Base-by-base conservation (phyloP, 2,113 vertebrate genomes). In the Mustela lutreola region DNA sequence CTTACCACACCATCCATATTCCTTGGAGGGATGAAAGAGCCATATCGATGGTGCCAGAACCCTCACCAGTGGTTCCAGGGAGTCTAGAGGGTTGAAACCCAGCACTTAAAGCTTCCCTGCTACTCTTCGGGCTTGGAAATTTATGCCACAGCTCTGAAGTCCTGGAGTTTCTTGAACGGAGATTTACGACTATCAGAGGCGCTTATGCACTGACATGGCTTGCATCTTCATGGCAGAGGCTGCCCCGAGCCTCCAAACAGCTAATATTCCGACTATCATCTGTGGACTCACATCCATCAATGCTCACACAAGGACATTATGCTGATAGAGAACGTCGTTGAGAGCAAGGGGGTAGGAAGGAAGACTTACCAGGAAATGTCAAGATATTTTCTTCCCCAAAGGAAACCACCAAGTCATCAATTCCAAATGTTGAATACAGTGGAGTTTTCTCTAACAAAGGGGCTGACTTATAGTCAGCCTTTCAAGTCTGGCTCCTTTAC, bases 71-170 rank as follows among this genome's bases (percentile, higher is more conserved):
- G 91, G 85, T 95, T 92, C 94, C 95, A 94, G 65, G 9, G 79
- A 94, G 87, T 91, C 79, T 73, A 7, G 19, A 58, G 91, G 53
- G 19, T 31, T 62, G 96, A 93, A 95, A 87, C 48, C 67, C 92
- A 81, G 92, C 80, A 24, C 76, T 70, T n/a, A 89, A 31, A n/a
- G 42, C n/a, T n/a, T 60, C 89, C 45, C 31, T 4, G 15, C 93
- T 65, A 11, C 65, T 89, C 50, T 36, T 82, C 60, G n/a, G 92
- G 60, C 56, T 73, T 50, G 73, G 63, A 78, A 48, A 78, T 39
- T 11, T 67, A 67, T 0, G 6, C 78, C 42, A 5, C n/a, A 26
- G 86, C 58, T 81, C 71, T 39, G 97, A 60, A 56, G 81, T 67
- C 56, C 65, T 63, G 76, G 96, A 60, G 42, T 86, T 21, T 1